Base-by-base conservation (phyloP, 2,113 vertebrate species). In the Sinocyclocheilus grahami region DNA sequence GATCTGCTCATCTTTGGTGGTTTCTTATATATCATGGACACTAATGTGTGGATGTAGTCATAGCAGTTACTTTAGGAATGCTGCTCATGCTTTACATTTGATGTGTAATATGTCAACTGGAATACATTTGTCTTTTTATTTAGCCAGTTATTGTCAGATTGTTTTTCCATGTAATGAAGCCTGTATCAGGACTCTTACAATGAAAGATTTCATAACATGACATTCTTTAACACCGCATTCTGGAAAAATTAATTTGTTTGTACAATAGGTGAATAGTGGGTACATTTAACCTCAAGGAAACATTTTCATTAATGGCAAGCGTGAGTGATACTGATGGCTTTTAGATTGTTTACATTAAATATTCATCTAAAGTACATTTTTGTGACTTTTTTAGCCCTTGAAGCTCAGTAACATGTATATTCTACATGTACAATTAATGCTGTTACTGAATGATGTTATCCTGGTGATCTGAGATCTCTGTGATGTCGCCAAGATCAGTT, bases 151-250 rank as follows among this genome's bases (percentile, higher is more conserved):
- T 5, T 55, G 30, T 58, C 62, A 27, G 46, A 65, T 13, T 30
- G 7, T 33, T 78, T 87, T 27, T 48, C 46, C 2, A 8, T n/a
- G 71, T 77, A 24, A 65, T 48, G 62, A 86, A 77, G 81, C 84
- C 86, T 89, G 89, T 88, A 89, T 89, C 89, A 89, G 89, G 86
- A 88, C 82, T 80, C 22, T 27, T 82, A 30, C 20, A 27, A 67
- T 67, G 46, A 78, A 74, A 71, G 16, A 75, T 82, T 58, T 27
- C 51, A 16, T 11, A 65, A 65, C 4, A 18, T 24, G 22, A 62
- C 6, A 53, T 74, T 42, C 55, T 22, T 37, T n/a, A 20, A 24
- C 48, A 48, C 16, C 33, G 65, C 65, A 9, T 69, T 27, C 24
- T 69, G 30, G 27, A 18, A 33, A 67, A 33, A n/a, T 27, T 0